phyloP scores from a whole-genome alignment of 2,888 invertebrate species.

The Philonicus albiceps region DNA sequence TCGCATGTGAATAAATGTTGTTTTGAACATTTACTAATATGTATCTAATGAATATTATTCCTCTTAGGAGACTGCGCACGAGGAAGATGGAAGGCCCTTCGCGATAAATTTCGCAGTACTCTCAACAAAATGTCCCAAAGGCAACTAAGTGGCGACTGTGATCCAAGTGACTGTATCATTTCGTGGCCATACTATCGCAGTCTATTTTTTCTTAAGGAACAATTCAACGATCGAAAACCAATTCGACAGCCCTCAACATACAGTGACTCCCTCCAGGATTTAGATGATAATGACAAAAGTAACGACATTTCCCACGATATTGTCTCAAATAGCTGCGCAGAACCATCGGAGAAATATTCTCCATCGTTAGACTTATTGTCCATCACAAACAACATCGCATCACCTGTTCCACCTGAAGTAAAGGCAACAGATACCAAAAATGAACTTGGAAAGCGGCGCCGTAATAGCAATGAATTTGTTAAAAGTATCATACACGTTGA shows the following conservation, averaged over 20 bases:
- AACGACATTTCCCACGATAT: not conserved
- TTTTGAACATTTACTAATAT: not conserved
- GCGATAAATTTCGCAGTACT: constrained; percentile 27
- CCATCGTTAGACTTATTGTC: not conserved
- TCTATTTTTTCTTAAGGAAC: constrained; percentile 1
- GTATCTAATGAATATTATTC: not conserved
- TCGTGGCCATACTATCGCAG: constrained; percentile 10
- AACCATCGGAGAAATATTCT: not conserved
- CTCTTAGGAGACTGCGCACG: constrained; percentile 1
- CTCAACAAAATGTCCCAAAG: not conserved
- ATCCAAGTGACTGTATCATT: not conserved
- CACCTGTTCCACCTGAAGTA: not conserved
- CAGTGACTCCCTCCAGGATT: not conserved
- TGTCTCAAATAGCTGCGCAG: not conserved
- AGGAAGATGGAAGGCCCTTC: constrained; percentile 1
- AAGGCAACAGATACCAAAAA: not conserved
- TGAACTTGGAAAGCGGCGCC: not conserved
- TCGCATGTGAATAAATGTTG: not conserved
- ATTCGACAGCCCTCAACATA: not conserved
- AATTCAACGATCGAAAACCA: not conserved
- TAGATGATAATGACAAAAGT: constrained; percentile 1
- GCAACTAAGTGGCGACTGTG: not conserved
- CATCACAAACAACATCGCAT: not conserved
- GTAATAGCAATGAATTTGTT: not conserved
- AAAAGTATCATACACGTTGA: not conserved